phyloP scores from a whole-genome alignment of 1,140 invertebrate species.

The Liolophura sinensis region DNA sequence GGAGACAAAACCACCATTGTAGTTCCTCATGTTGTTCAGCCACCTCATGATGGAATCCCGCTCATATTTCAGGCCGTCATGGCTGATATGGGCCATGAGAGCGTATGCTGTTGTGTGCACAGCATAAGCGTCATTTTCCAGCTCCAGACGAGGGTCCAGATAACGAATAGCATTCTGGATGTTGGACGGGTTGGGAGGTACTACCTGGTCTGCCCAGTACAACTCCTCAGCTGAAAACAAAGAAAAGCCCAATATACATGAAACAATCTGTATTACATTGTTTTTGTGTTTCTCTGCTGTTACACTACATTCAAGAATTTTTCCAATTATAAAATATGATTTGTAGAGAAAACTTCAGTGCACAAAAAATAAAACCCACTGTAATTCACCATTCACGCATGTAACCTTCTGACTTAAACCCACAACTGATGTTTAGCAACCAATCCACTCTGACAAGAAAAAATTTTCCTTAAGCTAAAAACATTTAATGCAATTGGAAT shows the following conservation, averaged over 20 bases:
- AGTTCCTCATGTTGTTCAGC: slow-evolving; percentile 87
- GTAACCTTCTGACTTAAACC: too few species aligned
- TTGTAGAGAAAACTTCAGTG: too few species aligned
- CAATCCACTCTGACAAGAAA: too few species aligned
- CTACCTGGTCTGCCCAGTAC: slow-evolving; percentile 49
- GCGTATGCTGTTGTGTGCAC: slow-evolving; percentile 92
- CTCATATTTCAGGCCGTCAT: slow-evolving; percentile 22
- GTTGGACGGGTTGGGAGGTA: slow-evolving; percentile 42
- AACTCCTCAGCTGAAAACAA: slow-evolving; percentile 34
- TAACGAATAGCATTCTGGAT: slow-evolving; percentile 74
- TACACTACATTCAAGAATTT: too few species aligned
- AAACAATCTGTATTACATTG: too few species aligned
- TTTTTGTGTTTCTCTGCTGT: too few species aligned
- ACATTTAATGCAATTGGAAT: too few species aligned
- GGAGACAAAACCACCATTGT: slow-evolving; percentile 93
- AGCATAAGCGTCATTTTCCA: slow-evolving; percentile 86
- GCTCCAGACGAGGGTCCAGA: slow-evolving; percentile 74
- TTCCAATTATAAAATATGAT: too few species aligned
- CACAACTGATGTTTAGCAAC: too few species aligned
- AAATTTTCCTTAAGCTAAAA: too few species aligned
- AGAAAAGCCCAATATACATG: slow-evolving; percentile 1
- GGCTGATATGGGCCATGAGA: slow-evolving; percentile 74
- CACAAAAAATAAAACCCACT: too few species aligned
- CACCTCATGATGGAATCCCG: slow-evolving; percentile 79
- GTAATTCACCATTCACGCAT: too few species aligned